Percentiles rank a stretch among this genome's conserved stretches.
Evolutionary conservation across 2,113 vertebrate genomes (phyloP).

Genomic region (Gymnobelideus leadbeateri): DNA sequence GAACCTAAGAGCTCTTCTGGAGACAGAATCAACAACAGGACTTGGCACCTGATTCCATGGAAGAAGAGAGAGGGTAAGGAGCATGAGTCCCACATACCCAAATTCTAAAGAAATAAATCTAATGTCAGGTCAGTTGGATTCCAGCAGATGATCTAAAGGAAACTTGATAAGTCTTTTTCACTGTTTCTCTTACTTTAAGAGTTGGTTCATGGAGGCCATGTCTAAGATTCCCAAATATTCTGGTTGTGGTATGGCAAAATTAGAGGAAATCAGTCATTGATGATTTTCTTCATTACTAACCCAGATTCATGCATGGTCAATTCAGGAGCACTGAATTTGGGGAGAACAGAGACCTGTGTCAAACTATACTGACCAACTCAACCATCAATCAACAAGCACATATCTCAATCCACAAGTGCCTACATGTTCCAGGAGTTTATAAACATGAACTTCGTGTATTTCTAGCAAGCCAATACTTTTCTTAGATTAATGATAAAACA

Average conservation of each 20-base stretch:
- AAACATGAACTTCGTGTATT: not conserved
- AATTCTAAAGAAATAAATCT: slow-evolving; percentile 5
- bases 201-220: not conserved
- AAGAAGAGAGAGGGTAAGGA: not conserved
- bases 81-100: not conserved
- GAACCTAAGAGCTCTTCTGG: not conserved
- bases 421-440: not conserved
- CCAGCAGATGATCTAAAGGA: not conserved
- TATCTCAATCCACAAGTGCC: not conserved
- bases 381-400: not conserved
- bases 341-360: slow-evolving; percentile 6
- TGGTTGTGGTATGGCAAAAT: not conserved
- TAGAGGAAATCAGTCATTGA: not conserved
- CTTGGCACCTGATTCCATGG: not conserved
- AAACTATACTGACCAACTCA: not conserved
- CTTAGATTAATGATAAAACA: not conserved
- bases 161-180: slow-evolving; percentile 1
- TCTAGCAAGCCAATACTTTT: not conserved
- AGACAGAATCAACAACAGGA: not conserved
- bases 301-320: not conserved
- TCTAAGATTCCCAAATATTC: not conserved
- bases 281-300: not conserved
- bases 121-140: slow-evolving; percentile 1
- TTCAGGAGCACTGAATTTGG: not conserved
- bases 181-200: not conserved